Evolutionary conservation across 37 sponge, comb jelly and placozoan genomes (phyloP), one percentile per base, ranked within the genome.

Genomic region (Amphimedon queenslandica): DNA sequence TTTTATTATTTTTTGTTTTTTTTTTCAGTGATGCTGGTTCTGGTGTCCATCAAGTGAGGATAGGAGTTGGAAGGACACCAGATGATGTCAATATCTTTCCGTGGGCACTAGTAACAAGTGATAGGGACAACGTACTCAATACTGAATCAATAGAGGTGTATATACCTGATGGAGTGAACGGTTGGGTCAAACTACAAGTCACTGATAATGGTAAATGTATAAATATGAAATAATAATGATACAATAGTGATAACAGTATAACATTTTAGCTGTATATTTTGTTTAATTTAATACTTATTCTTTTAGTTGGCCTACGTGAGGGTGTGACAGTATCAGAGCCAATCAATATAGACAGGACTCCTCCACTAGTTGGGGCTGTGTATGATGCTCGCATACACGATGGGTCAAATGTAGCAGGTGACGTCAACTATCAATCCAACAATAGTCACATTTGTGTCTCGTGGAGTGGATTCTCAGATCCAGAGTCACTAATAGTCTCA

Each of bases 201-300:
- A 86, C 72, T 28, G 75, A 94, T 69, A 79, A 79, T 66, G 95
- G 95, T 94, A 43, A 39, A 55, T 84, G 29, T 23, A n/a, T 58
- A 58, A 29, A 5, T 3, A 3, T 18, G n/a, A n/a, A 4, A 42
- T 23, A 2, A 67, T 43, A 25, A 27, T 66, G 47, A 55, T 41
- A 64, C 27, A 25, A n/a, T 3, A 30, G 11, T 10, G 16, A 2
- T 75, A 40, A 37, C 27, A 37, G 53, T 18, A 47, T 47, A 8
- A 47, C 53, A 47, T 47, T 8, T 13, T 47, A 13, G 13, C 13
- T 47, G 8, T 47, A 8, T 47, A 18, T 47, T 47, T 47, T 13
- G 13, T 47, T 47, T 47, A 47, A 47, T n/a, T n/a, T n/a, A n/a
- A n/a, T n/a, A n/a, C n/a, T 47, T n/a, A 13, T 60, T 60, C 27